A percentile compares a stretch with the other conserved stretches of the same genome.
Evolutionary conservation across 2,888 invertebrate species (phyloP).

Genomic region (Sclerodermus sp.): DNA sequence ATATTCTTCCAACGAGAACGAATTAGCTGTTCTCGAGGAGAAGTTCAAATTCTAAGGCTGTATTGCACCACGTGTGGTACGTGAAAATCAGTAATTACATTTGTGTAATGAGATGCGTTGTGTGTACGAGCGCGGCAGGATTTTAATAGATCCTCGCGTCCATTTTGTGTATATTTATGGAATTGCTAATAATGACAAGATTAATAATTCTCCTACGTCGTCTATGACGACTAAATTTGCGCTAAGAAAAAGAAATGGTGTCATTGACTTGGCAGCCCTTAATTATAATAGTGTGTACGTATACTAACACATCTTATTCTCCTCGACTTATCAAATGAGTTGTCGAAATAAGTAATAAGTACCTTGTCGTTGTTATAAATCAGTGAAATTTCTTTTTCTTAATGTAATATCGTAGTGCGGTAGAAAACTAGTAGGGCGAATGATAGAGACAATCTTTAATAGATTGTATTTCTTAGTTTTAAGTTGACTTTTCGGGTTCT

Average conservation of each 20-base stretch:
- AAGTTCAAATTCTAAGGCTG: slow-evolving; percentile 33
- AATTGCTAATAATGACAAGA: slow-evolving; percentile 6
- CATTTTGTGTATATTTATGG: slow-evolving; percentile 23
- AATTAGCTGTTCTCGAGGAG: slow-evolving; percentile 3
- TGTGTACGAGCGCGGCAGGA: slow-evolving; percentile 20
- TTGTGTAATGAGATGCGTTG: slow-evolving; percentile 47
- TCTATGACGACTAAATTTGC: background rate
- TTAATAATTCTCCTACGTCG: slow-evolving; percentile 9
- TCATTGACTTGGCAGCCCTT: too few species aligned
- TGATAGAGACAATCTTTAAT: too few species aligned
- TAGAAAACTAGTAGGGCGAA: too few species aligned
- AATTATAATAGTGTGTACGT: too few species aligned
- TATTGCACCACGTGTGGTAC: slow-evolving; percentile 51
- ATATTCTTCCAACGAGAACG: background rate
- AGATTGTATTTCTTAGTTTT: background rate
- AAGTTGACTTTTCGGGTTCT: slow-evolving; percentile 7
- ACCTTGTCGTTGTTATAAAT: background rate
- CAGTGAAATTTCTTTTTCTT: background rate
- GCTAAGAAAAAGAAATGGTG: background rate
- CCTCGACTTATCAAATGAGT: too few species aligned
- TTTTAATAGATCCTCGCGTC: slow-evolving; percentile 18
- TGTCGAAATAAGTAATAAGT: too few species aligned
- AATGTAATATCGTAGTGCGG: background rate
- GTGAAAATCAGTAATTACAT: slow-evolving; percentile 53
- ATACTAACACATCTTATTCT: too few species aligned